phyloP scores from a whole-genome alignment of 1,140 invertebrate genomes.

The Calycopis cecrops region DNA sequence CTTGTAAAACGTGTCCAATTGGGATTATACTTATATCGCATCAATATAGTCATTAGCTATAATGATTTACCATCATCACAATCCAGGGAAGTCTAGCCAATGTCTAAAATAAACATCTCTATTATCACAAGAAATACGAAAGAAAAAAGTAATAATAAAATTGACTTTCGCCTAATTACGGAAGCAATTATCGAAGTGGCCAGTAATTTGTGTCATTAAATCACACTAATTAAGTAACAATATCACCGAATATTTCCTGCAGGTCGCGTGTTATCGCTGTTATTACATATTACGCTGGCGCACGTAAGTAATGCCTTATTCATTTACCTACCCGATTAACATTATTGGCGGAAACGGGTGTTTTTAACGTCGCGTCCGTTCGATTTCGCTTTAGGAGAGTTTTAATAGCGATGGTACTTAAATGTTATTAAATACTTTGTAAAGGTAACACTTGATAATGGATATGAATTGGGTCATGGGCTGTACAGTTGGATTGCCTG shows the following conservation, averaged over 20 bases:
- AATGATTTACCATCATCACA: too few relatives aligned
- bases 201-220: conserved; percentile 3
- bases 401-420: too few relatives aligned
- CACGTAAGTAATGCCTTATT: conserved; percentile 5
- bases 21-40: too few relatives aligned
- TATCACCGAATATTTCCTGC: conserved; percentile 3
- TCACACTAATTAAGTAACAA: conserved; percentile 2
- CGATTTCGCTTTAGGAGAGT: conserved; percentile 6
- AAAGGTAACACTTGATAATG: too few relatives aligned
- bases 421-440: too few relatives aligned
- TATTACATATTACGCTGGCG: conserved; percentile 2
- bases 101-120: too few relatives aligned
- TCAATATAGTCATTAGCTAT: too few relatives aligned
- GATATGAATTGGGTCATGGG: too few relatives aligned
- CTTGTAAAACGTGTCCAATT: too few relatives aligned
- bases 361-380: not conserved
- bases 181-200: not conserved
- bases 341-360: conserved; percentile 1
- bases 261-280: conserved; percentile 2
- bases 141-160: conserved; percentile 4
- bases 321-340: not conserved
- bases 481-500: too few relatives aligned
- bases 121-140: too few relatives aligned
- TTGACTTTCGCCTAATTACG: conserved; percentile 3
- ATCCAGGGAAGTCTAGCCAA: too few relatives aligned